These are phyloP conservation scores for Cancer borealis DNA, from an alignment of 2,888 invertebrate species.

Conservation along the genomic window DNA sequence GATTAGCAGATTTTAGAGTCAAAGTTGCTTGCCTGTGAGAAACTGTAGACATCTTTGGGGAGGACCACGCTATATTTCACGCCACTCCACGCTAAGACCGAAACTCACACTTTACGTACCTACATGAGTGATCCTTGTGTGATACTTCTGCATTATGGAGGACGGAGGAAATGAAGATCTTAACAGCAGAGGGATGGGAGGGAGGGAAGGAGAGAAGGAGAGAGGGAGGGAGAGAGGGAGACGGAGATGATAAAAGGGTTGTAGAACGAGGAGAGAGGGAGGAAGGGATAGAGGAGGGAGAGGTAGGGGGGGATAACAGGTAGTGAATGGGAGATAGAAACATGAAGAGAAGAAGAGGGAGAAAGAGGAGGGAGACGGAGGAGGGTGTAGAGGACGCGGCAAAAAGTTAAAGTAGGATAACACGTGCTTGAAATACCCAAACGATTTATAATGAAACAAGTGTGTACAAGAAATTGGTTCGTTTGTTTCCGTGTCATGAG, in stretches of 20 bases:
- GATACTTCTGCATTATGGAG: not conserved
- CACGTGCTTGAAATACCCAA: not conserved
- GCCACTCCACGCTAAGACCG: not conserved
- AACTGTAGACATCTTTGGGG: not conserved
- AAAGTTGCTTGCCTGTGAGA: not conserved
- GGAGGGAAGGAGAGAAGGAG: not conserved
- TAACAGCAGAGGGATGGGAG: not conserved
- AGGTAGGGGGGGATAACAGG: too few relatives aligned
- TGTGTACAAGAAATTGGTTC: slow-evolving; percentile 40
- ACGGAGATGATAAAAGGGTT: not conserved
- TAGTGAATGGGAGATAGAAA: not conserved
- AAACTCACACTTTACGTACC: not conserved
- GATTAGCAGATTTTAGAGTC: not conserved
- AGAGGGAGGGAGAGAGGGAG: not conserved
- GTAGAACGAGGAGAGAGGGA: not conserved
- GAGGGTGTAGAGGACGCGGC: not conserved
- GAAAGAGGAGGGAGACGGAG: not conserved
- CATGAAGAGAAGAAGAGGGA: not conserved
- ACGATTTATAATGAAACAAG: slow-evolving; percentile 25
- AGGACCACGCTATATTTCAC: not conserved
- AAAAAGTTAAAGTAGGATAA: not conserved
- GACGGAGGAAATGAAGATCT: slow-evolving; percentile 20
- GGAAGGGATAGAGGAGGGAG: not conserved
- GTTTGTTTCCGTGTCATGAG: not conserved
- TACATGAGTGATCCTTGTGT: not conserved